Conservation (phyloP, 2,888 invertebrate species). For the Drosophila mettleri region DNA sequence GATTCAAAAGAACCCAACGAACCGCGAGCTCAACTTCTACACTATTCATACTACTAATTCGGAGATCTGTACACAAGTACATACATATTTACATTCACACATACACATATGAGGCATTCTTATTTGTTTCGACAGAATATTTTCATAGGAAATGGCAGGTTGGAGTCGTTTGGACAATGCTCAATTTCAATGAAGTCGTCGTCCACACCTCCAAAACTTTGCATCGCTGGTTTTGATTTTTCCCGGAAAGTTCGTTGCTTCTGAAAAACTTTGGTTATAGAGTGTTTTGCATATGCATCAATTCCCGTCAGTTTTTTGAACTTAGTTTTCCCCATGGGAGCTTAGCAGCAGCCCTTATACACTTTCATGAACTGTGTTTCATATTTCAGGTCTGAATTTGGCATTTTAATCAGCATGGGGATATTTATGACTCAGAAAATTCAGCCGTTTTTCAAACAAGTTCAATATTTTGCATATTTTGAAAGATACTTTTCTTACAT, state of each 20-base stretch:
- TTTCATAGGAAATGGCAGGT: conserved; percentile 52
- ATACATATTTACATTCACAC: background rate
- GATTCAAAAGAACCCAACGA: conserved; percentile 47
- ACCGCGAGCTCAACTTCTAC: conserved; percentile 27
- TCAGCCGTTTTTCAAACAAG: background rate
- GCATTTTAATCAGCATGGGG: background rate
- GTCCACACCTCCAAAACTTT: conserved; percentile 26
- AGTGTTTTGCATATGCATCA: conserved; percentile 45
- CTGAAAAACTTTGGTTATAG: conserved; percentile 37
- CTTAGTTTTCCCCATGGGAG: conserved; percentile 21
- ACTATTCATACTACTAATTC: conserved; percentile 5
- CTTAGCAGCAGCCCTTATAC: conserved; percentile 7
- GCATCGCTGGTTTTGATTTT: conserved; percentile 33
- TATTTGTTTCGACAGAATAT: conserved; percentile 38
- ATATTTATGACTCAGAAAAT: background rate
- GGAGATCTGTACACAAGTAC: background rate
- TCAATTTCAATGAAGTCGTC: conserved; percentile 29
- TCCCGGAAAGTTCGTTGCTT: conserved; percentile 28
- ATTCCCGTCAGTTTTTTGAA: conserved; percentile 32
- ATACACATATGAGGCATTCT: conserved; percentile 4
- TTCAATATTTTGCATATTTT: background rate
- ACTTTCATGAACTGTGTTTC: background rate
- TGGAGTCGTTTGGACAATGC: conserved; percentile 29
- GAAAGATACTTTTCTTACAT: background rate
- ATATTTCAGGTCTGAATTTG: conserved; percentile 6